phyloP scores from a whole-genome alignment of 1,140 invertebrate genomes.

The Sinonovacula constricta region DNA sequence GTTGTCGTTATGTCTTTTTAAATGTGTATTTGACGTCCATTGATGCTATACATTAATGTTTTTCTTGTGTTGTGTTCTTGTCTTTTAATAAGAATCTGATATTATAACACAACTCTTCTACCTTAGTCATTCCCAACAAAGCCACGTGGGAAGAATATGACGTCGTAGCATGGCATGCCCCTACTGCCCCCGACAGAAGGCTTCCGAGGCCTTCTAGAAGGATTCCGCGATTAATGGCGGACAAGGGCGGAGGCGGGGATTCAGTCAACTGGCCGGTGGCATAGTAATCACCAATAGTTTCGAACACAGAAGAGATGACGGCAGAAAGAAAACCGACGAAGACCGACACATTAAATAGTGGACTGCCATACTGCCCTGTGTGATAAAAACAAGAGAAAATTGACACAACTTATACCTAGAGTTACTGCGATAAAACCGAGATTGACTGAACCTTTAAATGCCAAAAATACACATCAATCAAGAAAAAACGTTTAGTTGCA shows the following conservation, averaged over 20 bases:
- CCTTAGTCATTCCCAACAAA: slow-evolving; percentile 59
- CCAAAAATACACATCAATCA: too few relatives aligned
- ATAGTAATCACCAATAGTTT: slow-evolving; percentile 79
- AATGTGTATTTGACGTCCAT: too few relatives aligned
- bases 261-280: slow-evolving; percentile 74
- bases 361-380: slow-evolving; percentile 77
- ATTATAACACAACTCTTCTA: too few relatives aligned
- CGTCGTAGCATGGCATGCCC: slow-evolving; percentile 89
- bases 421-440: too few relatives aligned
- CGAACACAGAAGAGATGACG: slow-evolving; percentile 76
- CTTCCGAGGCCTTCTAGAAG: slow-evolving; percentile 90
- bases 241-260: slow-evolving; percentile 73
- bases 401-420: too few relatives aligned
- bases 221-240: slow-evolving; percentile 85
- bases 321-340: slow-evolving; percentile 77
- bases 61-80: too few relatives aligned
- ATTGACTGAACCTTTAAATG: too few relatives aligned
- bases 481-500: too few relatives aligned
- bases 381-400: neutral
- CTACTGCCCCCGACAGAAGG: slow-evolving; percentile 88
- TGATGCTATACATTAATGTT: too few relatives aligned
- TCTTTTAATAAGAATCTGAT: too few relatives aligned
- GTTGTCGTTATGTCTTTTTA: too few relatives aligned
- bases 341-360: slow-evolving; percentile 72
- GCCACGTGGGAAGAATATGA: slow-evolving; percentile 81